A percentile compares a stretch with the other conserved stretches of the same genome.
phyloP scores from a whole-genome alignment of 2,888 invertebrate species.

The Calliphora vomitoria region DNA sequence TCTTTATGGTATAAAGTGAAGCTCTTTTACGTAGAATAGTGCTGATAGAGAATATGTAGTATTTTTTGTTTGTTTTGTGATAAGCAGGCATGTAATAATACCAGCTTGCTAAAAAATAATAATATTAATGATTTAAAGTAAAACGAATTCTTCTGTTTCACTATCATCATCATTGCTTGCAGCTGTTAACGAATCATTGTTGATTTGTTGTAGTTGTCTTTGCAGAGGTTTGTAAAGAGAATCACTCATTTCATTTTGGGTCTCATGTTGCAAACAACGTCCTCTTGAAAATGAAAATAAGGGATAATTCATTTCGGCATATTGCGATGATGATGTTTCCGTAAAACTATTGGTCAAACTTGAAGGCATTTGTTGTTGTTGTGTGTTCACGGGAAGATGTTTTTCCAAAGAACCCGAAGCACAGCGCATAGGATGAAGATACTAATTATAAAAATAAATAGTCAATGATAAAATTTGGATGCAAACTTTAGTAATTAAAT shows the following conservation, averaged over 20 bases:
- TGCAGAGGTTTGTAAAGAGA: constrained; percentile 86
- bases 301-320: constrained; percentile 88
- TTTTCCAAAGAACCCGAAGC: constrained; percentile 80
- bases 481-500: no score
- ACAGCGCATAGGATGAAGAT: constrained; percentile 85
- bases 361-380: constrained; percentile 65
- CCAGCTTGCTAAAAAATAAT: constrained; percentile 29
- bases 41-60: constrained; percentile 2
- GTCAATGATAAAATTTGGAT: neutral
- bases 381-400: constrained; percentile 40
- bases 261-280: constrained; percentile 86
- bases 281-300: constrained; percentile 93
- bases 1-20: neutral
- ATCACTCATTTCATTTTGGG: constrained; percentile 80
- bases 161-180: constrained; percentile 88
- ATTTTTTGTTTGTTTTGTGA: neutral
- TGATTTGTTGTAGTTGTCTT: constrained; percentile 86
- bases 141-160: constrained; percentile 90
- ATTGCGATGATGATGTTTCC: constrained; percentile 74
- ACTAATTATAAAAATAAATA: constrained; percentile 81
- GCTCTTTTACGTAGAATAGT: constrained; percentile 7
- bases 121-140: constrained; percentile 85
- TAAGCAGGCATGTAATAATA: constrained; percentile 37
- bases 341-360: constrained; percentile 72
- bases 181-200: constrained; percentile 84